Evolutionary conservation across 2,797 vertebrate species (phyloP), one percentile per base, ranked within the genome.

Genomic region (Triplophysa bombifrons): DNA sequence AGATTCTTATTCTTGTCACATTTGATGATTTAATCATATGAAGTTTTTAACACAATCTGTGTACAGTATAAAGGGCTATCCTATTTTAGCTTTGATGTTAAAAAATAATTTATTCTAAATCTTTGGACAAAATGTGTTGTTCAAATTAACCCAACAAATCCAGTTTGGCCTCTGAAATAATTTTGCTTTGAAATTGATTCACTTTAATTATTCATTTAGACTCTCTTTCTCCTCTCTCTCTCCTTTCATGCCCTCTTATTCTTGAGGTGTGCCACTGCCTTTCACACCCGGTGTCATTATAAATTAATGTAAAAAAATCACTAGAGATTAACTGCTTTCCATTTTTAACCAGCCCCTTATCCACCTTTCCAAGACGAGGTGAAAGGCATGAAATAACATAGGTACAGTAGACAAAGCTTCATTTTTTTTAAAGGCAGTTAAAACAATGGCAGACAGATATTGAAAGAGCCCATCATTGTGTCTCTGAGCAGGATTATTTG

Each of bases 231-330:
- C 11, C 6, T 27, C 58, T 67, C 55, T 20, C 17, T 48, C 41
- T 55, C 64, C 56, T 13, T 55, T 20, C 46, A 25, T 66, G 34
- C 34, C 60, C 72, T 80, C 72, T 56, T 16, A 8, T 61, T 30
- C 22, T 14, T 55, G 82, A 48, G 66, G 65, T 82, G 67, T 48
- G 69, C 50, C 53, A 71, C 80, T 78, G 71, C 80, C 78, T 80
- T 71, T 82, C 77, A 82, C 78, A 82, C 77, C 64, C 77, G 10
- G 14, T 64, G n/a, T 66, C 63, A 72, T 73, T 61, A 66, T 56
- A 70, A 44, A 80, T 82, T 70, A 84, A 84, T 84, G 71, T 78
- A 80, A 82, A 78, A 74, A 48, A 80, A 84, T 85, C 80, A 82
- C 80, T 48, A 61, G 76, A 85, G 76, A 83, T 83, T 74, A 74